A percentile compares a stretch with the other conserved stretches of the same genome.
Conservation (phyloP, 2,113 vertebrate species). For the Arothron firmamentum region DNA sequence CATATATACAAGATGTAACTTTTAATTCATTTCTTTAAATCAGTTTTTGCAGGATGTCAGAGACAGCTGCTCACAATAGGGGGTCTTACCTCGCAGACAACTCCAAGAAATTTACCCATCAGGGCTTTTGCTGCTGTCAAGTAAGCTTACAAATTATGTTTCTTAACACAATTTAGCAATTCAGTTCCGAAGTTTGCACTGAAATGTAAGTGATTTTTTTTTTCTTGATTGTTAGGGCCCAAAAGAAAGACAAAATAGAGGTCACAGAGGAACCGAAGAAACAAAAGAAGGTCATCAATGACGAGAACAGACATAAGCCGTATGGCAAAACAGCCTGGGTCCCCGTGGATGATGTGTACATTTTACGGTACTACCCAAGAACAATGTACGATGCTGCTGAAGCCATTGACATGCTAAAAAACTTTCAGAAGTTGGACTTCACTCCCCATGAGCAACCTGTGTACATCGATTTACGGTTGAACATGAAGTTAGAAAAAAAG, state of each 20-base stretch:
- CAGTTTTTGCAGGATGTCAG: conserved; percentile 66
- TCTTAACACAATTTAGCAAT: no score
- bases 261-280: conserved; percentile 49
- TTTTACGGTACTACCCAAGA: conserved; percentile 75
- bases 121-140: conserved; percentile 63
- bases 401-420: conserved; percentile 84
- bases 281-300: conserved; percentile 44
- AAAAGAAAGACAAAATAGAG: conserved; percentile 54
- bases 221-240: conserved; percentile 48
- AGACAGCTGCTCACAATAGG: conserved; percentile 46
- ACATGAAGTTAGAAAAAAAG: conserved; percentile 90
- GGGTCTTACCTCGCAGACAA: conserved; percentile 5
- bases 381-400: conserved; percentile 55
- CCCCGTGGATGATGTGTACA: conserved; percentile 84
- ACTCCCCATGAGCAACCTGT: conserved; percentile 76
- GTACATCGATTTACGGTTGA: conserved; percentile 79
- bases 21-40: not conserved
- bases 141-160: conserved; percentile 34
- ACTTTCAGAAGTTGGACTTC: conserved; percentile 83
- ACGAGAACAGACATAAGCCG: conserved; percentile 67
- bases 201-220: not conserved
- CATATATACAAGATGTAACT: not conserved
- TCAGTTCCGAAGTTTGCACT: no score
- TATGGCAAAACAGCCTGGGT: conserved; percentile 67
- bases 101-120: conserved; percentile 24